Evolutionary conservation across 1,140 invertebrate genomes (phyloP).

Genomic region (Drosophila biarmipes): DNA sequence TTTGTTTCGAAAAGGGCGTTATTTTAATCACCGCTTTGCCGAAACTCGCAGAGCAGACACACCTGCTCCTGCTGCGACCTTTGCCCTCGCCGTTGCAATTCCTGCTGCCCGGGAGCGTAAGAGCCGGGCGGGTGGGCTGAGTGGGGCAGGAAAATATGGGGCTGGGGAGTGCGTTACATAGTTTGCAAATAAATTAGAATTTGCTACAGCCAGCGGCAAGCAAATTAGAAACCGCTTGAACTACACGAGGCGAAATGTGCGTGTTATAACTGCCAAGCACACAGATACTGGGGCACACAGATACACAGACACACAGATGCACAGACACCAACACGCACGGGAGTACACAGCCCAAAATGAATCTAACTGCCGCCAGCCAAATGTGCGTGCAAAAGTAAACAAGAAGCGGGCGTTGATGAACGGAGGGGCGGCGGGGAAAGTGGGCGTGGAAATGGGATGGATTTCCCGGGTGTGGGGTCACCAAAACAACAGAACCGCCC

Average conservation of each 20-base stretch:
- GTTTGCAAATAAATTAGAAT: constrained; percentile 80
- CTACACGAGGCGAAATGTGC: constrained; percentile 58
- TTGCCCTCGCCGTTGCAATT: constrained; percentile 19
- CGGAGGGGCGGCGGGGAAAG: not conserved
- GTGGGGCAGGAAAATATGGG: not conserved
- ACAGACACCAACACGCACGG: constrained; percentile 18
- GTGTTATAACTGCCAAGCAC: constrained; percentile 59
- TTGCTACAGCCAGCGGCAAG: constrained; percentile 70
- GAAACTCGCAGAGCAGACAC: constrained; percentile 20
- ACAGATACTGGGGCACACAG: constrained; percentile 16
- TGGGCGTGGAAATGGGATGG: not conserved
- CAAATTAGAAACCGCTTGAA: constrained; percentile 78
- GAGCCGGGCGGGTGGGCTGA: not conserved
- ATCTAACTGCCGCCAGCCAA: constrained; percentile 47
- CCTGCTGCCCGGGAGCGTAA: constrained; percentile 1
- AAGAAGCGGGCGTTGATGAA: constrained; percentile 1
- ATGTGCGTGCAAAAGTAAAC: constrained; percentile 67
- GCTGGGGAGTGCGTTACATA: constrained; percentile 48
- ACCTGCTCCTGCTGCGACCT: constrained; percentile 45
- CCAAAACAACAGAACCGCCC: constrained; percentile 40
- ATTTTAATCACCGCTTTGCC: constrained; percentile 40
- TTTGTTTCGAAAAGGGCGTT: constrained; percentile 20
- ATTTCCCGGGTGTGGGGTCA: not conserved
- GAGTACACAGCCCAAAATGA: constrained; percentile 38
- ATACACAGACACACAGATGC: not conserved